A percentile compares a stretch with the other conserved stretches of the same genome.
phyloP scores from a whole-genome alignment of 1,140 invertebrate genomes.

The Nephotettix cincticeps region DNA sequence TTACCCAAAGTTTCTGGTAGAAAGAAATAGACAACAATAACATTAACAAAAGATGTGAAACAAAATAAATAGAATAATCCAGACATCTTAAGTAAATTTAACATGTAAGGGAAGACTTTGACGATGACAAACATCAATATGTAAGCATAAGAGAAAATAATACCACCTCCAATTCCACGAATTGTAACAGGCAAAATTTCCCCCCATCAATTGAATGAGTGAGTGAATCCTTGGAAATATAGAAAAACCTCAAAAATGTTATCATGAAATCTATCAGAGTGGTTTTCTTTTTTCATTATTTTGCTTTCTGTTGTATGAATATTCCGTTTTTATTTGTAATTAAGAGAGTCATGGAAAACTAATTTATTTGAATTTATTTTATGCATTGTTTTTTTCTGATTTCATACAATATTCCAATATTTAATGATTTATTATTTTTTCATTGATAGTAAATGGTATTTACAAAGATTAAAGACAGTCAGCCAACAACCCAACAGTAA shows the following conservation, averaged over 20 bases:
- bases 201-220: too few species aligned
- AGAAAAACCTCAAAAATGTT: slow-evolving; percentile 54
- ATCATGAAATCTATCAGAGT: slow-evolving; percentile 54
- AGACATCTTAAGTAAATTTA: slow-evolving; percentile 52
- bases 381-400: too few species aligned
- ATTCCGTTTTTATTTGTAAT: too few species aligned
- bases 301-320: neutral
- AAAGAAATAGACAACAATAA: slow-evolving; percentile 58
- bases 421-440: too few species aligned
- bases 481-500: too few species aligned
- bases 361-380: too few species aligned
- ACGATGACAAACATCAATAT: slow-evolving; percentile 63
- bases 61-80: slow-evolving; percentile 63
- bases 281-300: slow-evolving; percentile 31
- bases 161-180: slow-evolving; percentile 53
- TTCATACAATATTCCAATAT: too few species aligned
- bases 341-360: too few species aligned
- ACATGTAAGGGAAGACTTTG: slow-evolving; percentile 59
- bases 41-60: slow-evolving; percentile 55
- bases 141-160: slow-evolving; percentile 61
- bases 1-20: slow-evolving; percentile 75
- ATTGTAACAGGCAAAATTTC: slow-evolving; percentile 49
- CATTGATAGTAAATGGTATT: too few species aligned
- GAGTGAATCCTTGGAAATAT: slow-evolving; percentile 66
- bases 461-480: too few species aligned